Conservation (phyloP, 2,113 vertebrate species). For the Sturnus vulgaris region DNA sequence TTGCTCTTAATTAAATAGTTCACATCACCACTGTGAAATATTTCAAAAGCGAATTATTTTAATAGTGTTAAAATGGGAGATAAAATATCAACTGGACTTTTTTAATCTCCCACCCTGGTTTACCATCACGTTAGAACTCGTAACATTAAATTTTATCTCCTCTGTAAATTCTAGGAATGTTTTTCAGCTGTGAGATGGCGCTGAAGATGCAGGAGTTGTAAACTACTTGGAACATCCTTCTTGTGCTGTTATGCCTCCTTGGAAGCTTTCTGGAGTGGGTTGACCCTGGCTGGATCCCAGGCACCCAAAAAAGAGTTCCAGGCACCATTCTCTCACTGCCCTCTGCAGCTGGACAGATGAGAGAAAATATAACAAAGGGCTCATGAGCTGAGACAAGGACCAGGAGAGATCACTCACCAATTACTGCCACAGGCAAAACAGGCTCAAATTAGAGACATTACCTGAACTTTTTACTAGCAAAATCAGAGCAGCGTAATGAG, state of each 20-base stretch:
- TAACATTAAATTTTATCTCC: background rate
- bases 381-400: background rate
- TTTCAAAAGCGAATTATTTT: background rate
- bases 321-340: too few relatives aligned
- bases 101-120: background rate
- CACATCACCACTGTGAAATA: background rate
- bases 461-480: background rate
- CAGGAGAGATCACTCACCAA: rapidly evolving
- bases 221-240: background rate
- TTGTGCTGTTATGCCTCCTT: background rate
- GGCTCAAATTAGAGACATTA: background rate
- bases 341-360: background rate
- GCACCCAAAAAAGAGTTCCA: background rate
- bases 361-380: background rate
- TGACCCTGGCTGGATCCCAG: background rate
- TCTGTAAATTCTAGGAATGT: background rate
- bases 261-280: background rate
- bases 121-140: background rate
- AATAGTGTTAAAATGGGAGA: background rate
- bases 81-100: too few relatives aligned
- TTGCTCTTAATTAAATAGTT: background rate
- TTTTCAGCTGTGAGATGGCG: background rate
- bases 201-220: background rate
- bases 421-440: background rate
- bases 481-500: background rate